Conservation (phyloP, 2,113 vertebrate species). For the Hypanus sabinus region DNA sequence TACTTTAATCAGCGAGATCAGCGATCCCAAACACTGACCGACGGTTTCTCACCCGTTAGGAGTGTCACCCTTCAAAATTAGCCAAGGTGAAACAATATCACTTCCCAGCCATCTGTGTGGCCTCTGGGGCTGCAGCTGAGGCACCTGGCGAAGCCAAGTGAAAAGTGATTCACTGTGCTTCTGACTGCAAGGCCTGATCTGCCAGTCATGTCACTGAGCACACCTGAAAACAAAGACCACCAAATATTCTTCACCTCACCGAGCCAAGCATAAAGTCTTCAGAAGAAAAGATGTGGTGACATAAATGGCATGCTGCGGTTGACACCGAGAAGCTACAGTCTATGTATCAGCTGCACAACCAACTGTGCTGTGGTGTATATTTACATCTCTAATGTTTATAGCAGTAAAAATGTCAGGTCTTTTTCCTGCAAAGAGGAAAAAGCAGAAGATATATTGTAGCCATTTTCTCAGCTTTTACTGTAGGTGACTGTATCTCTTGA, state of each 20-base stretch:
- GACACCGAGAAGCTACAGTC: not conserved
- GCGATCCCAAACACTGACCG: no score
- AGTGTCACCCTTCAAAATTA: not conserved
- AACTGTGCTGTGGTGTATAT: not conserved
- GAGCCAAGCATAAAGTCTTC: not conserved
- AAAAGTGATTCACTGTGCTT: not conserved
- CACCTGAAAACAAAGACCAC: not conserved
- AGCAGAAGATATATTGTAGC: constrained; percentile 23
- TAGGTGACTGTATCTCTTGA: constrained; percentile 15
- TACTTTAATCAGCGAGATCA: no score
- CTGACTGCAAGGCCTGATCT: not conserved
- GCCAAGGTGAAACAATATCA: not conserved
- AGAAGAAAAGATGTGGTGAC: not conserved
- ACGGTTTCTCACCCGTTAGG: not conserved
- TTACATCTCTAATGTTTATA: not conserved
- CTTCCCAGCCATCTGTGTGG: no score
- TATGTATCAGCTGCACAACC: not conserved
- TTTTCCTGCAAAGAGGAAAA: not conserved
- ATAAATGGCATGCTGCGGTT: not conserved
- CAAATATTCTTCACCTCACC: not conserved
- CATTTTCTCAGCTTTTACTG: not conserved
- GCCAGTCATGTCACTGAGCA: not conserved
- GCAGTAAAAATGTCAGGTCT: constrained; percentile 23
- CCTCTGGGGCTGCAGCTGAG: not conserved
- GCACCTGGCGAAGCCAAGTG: not conserved